Conservation (phyloP, 2,888 invertebrate genomes). For the Desoria tigrina region DNA sequence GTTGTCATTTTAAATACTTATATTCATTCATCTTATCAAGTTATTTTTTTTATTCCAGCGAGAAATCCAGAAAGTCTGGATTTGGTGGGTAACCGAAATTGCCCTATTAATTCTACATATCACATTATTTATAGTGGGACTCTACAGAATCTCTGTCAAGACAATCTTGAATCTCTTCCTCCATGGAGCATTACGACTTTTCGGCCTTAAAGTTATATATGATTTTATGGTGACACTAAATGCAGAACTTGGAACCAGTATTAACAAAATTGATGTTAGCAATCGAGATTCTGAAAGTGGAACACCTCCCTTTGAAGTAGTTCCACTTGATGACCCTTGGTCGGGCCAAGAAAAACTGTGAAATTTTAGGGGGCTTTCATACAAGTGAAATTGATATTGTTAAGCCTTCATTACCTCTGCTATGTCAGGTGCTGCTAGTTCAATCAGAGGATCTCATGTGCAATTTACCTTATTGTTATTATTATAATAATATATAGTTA, state of each 20-base stretch:
- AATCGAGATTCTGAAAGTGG: constrained; percentile 12
- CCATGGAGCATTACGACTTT: constrained; percentile 31
- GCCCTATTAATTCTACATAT: constrained; percentile 28
- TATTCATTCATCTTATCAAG: too few relatives aligned
- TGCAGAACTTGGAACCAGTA: constrained; percentile 22
- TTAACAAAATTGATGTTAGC: constrained; percentile 29
- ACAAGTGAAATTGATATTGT: too few relatives aligned
- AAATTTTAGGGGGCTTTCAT: not conserved
- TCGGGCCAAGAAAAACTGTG: constrained; percentile 36
- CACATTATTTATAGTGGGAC: constrained; percentile 35
- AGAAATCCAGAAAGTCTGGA: constrained; percentile 39
- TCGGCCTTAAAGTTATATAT: constrained; percentile 43
- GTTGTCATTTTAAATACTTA: too few relatives aligned
- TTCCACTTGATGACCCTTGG: constrained; percentile 36
- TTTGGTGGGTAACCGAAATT: constrained; percentile 43
- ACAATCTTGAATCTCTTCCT: constrained; percentile 33
- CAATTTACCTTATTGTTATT: not conserved
- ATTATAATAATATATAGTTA: not conserved
- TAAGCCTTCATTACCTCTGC: too few relatives aligned
- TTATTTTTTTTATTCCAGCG: constrained; percentile 26
- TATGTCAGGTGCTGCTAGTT: too few relatives aligned
- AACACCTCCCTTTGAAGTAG: constrained; percentile 16
- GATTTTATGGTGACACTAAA: constrained; percentile 40
- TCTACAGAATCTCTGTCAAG: constrained; percentile 36
- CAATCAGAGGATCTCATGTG: not conserved